These are phyloP conservation scores for Myxocyprinus asiaticus DNA, from an alignment of 2,113 vertebrate genomes.

Conservation along the genomic window DNA sequence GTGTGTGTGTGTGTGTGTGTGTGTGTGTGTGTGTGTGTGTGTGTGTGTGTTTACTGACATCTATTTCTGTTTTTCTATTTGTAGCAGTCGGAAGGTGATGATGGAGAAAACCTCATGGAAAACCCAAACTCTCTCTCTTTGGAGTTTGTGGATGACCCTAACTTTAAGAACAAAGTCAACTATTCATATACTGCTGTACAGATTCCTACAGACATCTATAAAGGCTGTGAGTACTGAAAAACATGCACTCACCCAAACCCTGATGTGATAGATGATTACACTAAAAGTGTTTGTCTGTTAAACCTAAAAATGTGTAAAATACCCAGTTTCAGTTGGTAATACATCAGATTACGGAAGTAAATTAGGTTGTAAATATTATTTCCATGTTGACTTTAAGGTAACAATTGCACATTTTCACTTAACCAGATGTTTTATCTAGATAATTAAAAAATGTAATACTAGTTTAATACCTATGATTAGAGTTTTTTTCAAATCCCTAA, in stretches of 20 bases:
- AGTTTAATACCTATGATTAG: too few relatives aligned
- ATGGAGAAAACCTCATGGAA: conserved; percentile 81
- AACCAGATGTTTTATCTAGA: too few relatives aligned
- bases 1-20: conserved; percentile 19
- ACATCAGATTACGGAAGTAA: too few relatives aligned
- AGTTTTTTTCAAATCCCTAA: too few relatives aligned
- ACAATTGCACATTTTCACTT: too few relatives aligned
- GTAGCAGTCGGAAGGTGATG: conserved; percentile 82
- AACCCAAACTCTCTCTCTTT: conserved; percentile 83
- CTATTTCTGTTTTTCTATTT: conserved; percentile 9
- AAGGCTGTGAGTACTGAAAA: conserved; percentile 90
- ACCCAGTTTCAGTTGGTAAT: too few relatives aligned
- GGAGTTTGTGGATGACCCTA: conserved; percentile 89
- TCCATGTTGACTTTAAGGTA: too few relatives aligned
- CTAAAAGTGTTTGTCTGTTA: too few relatives aligned
- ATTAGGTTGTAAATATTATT: too few relatives aligned
- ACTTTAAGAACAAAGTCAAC: conserved; percentile 98
- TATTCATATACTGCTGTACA: conserved; percentile 94
- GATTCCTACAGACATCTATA: conserved; percentile 99
- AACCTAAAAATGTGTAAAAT: too few relatives aligned
- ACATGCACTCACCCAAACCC: background rate
- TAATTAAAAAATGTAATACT: too few relatives aligned
- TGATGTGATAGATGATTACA: background rate
- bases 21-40: conserved; percentile 39
- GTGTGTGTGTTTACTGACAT: conserved; percentile 13